Evolutionary conservation across 2,797 vertebrate genomes (phyloP).

Genomic region (Zonotrichia albicollis): DNA sequence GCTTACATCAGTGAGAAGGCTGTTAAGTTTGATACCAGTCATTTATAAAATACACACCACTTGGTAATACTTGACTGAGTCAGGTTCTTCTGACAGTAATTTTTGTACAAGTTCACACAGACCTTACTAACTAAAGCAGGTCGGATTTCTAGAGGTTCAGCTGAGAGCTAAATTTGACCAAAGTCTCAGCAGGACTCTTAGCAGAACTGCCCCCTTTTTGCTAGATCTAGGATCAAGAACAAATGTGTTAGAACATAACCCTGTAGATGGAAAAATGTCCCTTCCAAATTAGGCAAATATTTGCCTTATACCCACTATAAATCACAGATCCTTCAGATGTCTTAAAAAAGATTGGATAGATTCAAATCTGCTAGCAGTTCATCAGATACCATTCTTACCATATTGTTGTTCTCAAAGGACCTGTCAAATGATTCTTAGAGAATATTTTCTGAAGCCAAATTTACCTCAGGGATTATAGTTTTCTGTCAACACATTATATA

Average conservation of each 20-base stretch:
- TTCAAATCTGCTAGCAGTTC: not conserved
- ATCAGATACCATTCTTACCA: constrained; percentile 11
- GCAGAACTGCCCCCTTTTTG: not conserved
- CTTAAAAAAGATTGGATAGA: not conserved
- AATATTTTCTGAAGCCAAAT: constrained; percentile 62
- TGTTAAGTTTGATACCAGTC: not conserved
- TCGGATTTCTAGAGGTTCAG: not conserved
- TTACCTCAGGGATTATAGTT: constrained; percentile 59
- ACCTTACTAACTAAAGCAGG: not conserved
- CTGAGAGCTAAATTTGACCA: not conserved
- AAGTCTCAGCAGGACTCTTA: not conserved
- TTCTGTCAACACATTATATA: constrained; percentile 70
- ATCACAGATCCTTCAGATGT: not conserved
- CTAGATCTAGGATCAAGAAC: not conserved
- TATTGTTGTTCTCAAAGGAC: constrained; percentile 35
- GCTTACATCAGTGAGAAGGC: not conserved
- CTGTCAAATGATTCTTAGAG: constrained; percentile 44
- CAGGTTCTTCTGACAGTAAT: not conserved
- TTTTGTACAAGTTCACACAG: not conserved
- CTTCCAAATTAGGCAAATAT: not conserved
- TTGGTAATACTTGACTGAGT: not conserved
- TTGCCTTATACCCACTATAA: not conserved
- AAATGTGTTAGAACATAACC: not conserved
- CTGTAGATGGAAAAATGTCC: not conserved
- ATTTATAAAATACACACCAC: not conserved